Base-by-base conservation (phyloP, 2,113 vertebrate genomes). In the Nibea coibor region DNA sequence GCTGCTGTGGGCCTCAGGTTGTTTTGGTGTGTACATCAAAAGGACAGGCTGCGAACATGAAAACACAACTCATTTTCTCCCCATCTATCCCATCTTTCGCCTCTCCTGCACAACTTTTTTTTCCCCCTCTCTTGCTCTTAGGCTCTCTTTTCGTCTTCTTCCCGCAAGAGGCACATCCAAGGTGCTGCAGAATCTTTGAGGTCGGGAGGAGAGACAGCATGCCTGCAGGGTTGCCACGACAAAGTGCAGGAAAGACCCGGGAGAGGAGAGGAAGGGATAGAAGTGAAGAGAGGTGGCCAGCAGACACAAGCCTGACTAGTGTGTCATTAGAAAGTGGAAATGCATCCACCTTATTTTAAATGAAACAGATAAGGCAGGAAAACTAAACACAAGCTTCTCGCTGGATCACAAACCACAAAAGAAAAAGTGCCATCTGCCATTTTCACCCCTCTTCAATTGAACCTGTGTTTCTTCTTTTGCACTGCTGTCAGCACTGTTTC, bases 1-100 rank as follows among this genome's bases (percentile, higher is more conserved):
- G 87, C 87, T 87, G 93, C 92, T 90, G 87, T 88, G 89, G 91
- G 93, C 92, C 82, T 89, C 87, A 85, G 91, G 88, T 91, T 94
- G 92, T 94, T 93, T 92, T 93, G 92, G 88, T 90, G 73, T 79
- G 87, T 74, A 91, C 94, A 89, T 93, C 93, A 94, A 94, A 94
- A 92, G 88, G 86, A 92, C 88, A 86, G 87, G 76, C 90, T 90
- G 91, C 35, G 87, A 93, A 94, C 88, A 93, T 88, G 86, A 91
- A 93, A 93, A 92, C 89, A 85, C 77, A 84, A 81, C 89, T 92
- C 80, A 79, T 86, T 87, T 85, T 24, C 73, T 56, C 77, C 70
- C 78, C 72, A 79, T 84, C 85, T 74, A 75, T 69, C 70, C 81
- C 67, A 86, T 91, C 90, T 91, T 83, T 85, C 19, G 51, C 73